Conservation (phyloP, 2,797 vertebrate genomes). For the Toxotes lorentzi region DNA sequence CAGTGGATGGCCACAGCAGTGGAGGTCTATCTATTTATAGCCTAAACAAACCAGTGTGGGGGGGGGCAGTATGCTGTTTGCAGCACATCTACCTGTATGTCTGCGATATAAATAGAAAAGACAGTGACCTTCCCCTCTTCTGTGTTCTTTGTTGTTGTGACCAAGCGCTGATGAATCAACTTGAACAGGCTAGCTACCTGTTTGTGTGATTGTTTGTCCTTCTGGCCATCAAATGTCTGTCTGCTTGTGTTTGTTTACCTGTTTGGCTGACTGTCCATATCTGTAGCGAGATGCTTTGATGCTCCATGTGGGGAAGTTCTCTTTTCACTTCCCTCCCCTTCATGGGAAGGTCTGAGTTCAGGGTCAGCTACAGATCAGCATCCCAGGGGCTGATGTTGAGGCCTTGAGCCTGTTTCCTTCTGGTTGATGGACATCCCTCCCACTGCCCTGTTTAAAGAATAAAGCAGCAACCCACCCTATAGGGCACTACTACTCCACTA, state of each 20-base stretch:
- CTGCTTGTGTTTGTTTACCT: slow-evolving; percentile 55
- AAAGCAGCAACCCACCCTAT: not conserved
- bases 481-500: not conserved
- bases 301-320: slow-evolving; percentile 4
- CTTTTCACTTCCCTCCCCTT: not conserved
- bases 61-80: slow-evolving; percentile 52
- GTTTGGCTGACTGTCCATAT: slow-evolving; percentile 11
- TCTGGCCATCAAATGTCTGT: slow-evolving; percentile 33
- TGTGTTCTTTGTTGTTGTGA: slow-evolving; percentile 41
- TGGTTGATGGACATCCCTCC: not conserved
- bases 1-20: slow-evolving; percentile 58
- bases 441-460: slow-evolving; percentile 1
- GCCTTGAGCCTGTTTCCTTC: slow-evolving; percentile 2
- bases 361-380: slow-evolving; percentile 7
- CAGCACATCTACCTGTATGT: slow-evolving; percentile 66
- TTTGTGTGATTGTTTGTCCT: slow-evolving; percentile 28
- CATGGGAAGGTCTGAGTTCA: slow-evolving; percentile 13
- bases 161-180: slow-evolving; percentile 44
- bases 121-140: slow-evolving; percentile 10
- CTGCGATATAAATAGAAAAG: slow-evolving; percentile 70
- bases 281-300: slow-evolving; percentile 30
- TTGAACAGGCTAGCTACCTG: slow-evolving; percentile 46
- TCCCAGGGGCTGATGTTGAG: not conserved
- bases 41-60: slow-evolving; percentile 57
- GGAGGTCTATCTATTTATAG: slow-evolving; percentile 80